Evolutionary conservation across 2,888 invertebrate genomes (phyloP).

Genomic region (Psylliodes chrysocephalus): DNA sequence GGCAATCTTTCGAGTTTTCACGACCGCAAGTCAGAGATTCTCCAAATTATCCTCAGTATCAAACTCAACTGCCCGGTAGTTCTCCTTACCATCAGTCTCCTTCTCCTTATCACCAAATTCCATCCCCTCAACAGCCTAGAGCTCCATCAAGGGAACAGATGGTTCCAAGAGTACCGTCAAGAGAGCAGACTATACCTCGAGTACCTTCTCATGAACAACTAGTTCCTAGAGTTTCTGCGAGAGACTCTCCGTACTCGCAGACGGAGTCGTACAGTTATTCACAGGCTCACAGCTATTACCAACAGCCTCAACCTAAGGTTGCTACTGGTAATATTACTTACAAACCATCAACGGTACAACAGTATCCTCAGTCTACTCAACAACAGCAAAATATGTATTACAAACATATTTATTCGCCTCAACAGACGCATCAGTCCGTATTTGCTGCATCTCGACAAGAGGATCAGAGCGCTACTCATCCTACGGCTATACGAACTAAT

Average conservation of each 20-base stretch:
- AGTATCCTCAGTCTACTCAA: conserved; percentile 29
- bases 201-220: conserved; percentile 43
- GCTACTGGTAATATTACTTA: conserved; percentile 40
- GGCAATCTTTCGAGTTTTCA: conserved; percentile 49
- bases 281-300: conserved; percentile 51
- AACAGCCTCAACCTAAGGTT: conserved; percentile 48
- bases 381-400: conserved; percentile 39
- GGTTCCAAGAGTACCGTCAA: conserved; percentile 40
- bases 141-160: conserved; percentile 45
- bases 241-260: conserved; percentile 45
- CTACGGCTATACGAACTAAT: conserved; percentile 12
- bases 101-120: conserved; percentile 41
- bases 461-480: conserved; percentile 32
- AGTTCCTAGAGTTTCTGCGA: conserved; percentile 43
- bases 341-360: conserved; percentile 38
- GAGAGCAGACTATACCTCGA: conserved; percentile 39
- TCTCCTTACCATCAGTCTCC: conserved; percentile 43
- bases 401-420: conserved; percentile 44
- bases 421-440: conserved; percentile 37
- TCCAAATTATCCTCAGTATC: conserved; percentile 49
- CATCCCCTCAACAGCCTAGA: conserved; percentile 35
- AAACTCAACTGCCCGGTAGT: conserved; percentile 45
- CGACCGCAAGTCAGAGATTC: conserved; percentile 53
- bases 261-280: conserved; percentile 45
- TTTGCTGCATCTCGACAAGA: conserved; percentile 38